phyloP scores from a whole-genome alignment of 2,888 invertebrate species.

The Drosophila monieri region DNA sequence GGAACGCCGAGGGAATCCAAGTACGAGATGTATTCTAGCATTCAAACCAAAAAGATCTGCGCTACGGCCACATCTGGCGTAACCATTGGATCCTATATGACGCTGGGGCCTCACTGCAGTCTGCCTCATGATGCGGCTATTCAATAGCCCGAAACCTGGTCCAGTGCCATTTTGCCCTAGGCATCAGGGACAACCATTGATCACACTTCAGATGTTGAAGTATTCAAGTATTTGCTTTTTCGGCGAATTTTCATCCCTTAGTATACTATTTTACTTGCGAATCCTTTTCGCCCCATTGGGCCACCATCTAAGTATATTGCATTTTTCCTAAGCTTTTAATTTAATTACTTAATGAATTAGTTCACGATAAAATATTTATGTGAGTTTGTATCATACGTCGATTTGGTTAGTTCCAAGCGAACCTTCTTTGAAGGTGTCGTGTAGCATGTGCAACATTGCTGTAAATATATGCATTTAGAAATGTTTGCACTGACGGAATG shows the following conservation, averaged over 20 bases:
- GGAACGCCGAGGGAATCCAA: constrained; percentile 37
- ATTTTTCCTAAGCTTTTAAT: constrained; percentile 39
- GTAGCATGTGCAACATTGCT: constrained; percentile 34
- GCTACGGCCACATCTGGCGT: constrained; percentile 22
- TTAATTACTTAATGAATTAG: constrained; percentile 33
- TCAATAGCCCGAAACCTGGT: constrained; percentile 44
- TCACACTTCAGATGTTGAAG: constrained; percentile 40
- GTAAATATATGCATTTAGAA: constrained; percentile 69
- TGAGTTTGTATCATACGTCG: constrained; percentile 38
- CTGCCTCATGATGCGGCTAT: constrained; percentile 46
- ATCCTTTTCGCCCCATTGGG: constrained; percentile 8
- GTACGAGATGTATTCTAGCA: constrained; percentile 67
- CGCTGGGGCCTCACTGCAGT: constrained; percentile 52
- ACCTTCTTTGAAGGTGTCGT: constrained; percentile 16
- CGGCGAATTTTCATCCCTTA: constrained; percentile 11
- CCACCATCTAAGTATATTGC: constrained; percentile 26
- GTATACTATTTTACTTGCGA: constrained; percentile 2
- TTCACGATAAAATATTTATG: constrained; percentile 16
- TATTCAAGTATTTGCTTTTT: constrained; percentile 55
- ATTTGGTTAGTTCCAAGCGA: constrained; percentile 51
- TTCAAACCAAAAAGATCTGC: constrained; percentile 65
- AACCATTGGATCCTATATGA: constrained; percentile 42
- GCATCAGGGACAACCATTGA: constrained; percentile 24
- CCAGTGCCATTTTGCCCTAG: constrained; percentile 24
- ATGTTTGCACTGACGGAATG: constrained; percentile 11